Evolutionary conservation across 2,888 invertebrate species (phyloP), one percentile per base, ranked within the genome.

Genomic region (Strigamia transsilvanica): DNA sequence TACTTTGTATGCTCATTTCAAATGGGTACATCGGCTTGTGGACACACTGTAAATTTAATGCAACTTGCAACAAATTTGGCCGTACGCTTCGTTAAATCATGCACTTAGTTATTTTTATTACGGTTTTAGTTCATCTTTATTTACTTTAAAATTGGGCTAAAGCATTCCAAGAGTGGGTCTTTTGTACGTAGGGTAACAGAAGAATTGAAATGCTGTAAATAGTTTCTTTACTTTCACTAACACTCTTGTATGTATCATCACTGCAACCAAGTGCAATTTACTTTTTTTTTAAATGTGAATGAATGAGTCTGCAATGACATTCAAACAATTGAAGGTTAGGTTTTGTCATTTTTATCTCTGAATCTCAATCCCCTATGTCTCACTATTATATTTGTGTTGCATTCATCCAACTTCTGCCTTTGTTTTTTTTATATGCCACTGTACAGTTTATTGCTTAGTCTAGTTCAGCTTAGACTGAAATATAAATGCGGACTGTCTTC

Each of bases 331-430:
- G 56, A 56, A 56, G 56, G 56, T 56, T 56, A 18, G 56, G 56
- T 56, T 56, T 56, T 56, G 56, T 56, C 56, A 18, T 56, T 18
- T 56, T 56, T 56, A 56, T 56, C 56, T 56, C 56, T 56, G 56
- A n/a, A 18, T 56, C 56, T 56, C 73, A 73, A 73, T 73, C 32
- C 73, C 73, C 32, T 73, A 32, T 32, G 32, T 73, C 27, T 27
- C 73, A 73, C 73, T 73, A 73, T 73, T 73, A 32, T 73, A 73
- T 73, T 73, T 73, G 73, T 66, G 18, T 12, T 73, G 23, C 13
- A 27, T n/a, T 73, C 73, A 73, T 73, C 23, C 73, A 73, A 27
- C 73, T 73, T 73, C 13, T 73, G 12, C 32, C 73, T 73, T 73
- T 73, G 73, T 73, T 73, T 15, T 12, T 27, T 73, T 51, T 32